phyloP scores from a whole-genome alignment of 2,113 vertebrate species.

The Solea solea region DNA sequence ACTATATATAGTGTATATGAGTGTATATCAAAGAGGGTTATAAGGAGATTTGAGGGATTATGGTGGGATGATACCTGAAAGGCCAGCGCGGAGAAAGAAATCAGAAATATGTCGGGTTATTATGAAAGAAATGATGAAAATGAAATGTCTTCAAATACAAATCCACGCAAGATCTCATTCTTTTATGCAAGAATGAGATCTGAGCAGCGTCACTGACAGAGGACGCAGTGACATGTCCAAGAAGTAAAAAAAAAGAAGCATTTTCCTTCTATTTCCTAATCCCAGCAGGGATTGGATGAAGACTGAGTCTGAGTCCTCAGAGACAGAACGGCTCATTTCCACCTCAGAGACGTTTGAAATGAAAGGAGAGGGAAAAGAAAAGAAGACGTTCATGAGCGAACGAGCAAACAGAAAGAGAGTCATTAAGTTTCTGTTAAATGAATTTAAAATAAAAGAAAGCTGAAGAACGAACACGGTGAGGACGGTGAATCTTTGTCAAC shows the following conservation, averaged over 20 bases:
- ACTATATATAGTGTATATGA: background rate
- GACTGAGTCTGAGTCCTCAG: constrained; percentile 8
- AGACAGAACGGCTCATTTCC: constrained; percentile 35
- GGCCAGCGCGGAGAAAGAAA: constrained; percentile 8
- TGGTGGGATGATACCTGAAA: constrained; percentile 14
- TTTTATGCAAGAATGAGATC: constrained; percentile 3
- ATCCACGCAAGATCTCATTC: background rate
- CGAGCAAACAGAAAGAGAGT: background rate
- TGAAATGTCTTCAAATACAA: constrained; percentile 6
- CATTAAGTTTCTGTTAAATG: background rate
- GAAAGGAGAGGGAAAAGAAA: background rate
- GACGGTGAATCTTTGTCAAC: no score
- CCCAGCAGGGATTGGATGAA: background rate
- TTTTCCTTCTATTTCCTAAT: constrained; percentile 37
- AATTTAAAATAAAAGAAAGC: background rate
- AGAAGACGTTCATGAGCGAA: constrained; percentile 16
- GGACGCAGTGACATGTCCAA: constrained; percentile 3
- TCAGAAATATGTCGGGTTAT: constrained; percentile 9
- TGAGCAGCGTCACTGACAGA: background rate
- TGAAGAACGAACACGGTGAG: no score
- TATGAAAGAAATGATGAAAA: constrained; percentile 2
- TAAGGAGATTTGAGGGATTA: constrained; percentile 12
- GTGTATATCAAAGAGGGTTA: constrained; percentile 10
- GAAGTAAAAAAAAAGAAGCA: constrained; percentile 23
- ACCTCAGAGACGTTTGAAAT: constrained; percentile 14